Percentiles rank a stretch among this genome's conserved stretches.
phyloP scores from a whole-genome alignment of 1,140 invertebrate species.

The Asobara japonica region DNA sequence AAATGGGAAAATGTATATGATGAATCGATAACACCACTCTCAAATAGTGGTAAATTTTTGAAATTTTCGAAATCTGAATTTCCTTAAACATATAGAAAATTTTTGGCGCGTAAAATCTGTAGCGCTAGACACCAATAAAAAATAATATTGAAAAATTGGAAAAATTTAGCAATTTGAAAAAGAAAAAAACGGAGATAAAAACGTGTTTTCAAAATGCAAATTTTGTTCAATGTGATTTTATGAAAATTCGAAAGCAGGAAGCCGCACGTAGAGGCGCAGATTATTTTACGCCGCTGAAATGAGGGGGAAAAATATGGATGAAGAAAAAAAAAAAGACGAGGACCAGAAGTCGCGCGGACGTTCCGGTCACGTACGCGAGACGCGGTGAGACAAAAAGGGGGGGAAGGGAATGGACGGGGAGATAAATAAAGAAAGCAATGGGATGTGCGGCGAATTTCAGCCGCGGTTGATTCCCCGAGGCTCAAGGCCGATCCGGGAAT shows the following conservation, averaged over 20 bases:
- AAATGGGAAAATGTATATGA: no score
- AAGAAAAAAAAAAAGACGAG: conserved; percentile 1
- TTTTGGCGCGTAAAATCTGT: no score
- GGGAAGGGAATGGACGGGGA: neutral
- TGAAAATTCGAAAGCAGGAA: no score
- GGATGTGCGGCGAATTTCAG: conserved; percentile 8
- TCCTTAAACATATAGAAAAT: no score
- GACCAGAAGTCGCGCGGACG: conserved; percentile 8
- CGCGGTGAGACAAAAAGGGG: conserved; percentile 10
- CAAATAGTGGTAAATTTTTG: no score
- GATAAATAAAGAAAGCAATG: conserved; percentile 3
- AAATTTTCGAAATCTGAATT: no score
- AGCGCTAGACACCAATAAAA: no score
- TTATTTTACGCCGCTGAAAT: conserved; percentile 27
- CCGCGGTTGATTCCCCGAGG: neutral
- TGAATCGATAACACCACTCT: no score
- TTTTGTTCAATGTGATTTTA: no score
- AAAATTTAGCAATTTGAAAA: no score
- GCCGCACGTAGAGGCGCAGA: conserved; percentile 25
- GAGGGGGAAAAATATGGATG: neutral
- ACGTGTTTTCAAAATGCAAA: neutral
- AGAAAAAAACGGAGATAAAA: conserved; percentile 4
- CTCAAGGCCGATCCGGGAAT: conserved; percentile 1
- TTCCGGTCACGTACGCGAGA: conserved; percentile 35
- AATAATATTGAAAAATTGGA: no score